Base-by-base conservation (phyloP, 2,797 vertebrate species). In the Botia kubotai region DNA sequence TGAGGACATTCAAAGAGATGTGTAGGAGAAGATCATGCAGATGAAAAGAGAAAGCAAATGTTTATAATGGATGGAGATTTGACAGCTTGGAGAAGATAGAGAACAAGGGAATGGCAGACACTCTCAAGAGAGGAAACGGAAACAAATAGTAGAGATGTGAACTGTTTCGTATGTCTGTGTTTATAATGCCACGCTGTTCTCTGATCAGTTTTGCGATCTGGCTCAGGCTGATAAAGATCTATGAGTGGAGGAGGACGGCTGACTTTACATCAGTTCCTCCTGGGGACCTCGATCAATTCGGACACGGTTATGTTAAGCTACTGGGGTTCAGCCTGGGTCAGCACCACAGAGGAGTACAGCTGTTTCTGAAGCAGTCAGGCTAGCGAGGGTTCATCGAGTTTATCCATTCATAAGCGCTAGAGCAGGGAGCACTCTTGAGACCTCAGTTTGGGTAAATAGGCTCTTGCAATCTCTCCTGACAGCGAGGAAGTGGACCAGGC, bases 51-150 rank as follows among this genome's bases (percentile, higher is more conserved):
- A 23, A 66, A 72, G 19, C 57, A 58, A 46, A 55, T 79, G 77
- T 79, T 79, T 79, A 14, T 65, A 33, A 72, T 79, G 77, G 77
- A 72, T 66, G 19, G 46, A 66, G 77, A 79, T 72, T 52, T 63
- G 77, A 79, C 57, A 23, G 21, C 33, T 57, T 29, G 55, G 77
- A 79, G 19, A 63, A 39, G 68, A 72, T 53, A 65, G 14, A 60
- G 53, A 23, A 53, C 23, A 67, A 16, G 46, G 70, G 21, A 50
- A 73, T 17, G 23, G 66, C 11, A 46, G 70, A 77, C 50, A 67
- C 33, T 13, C 21, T n/a, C 53, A 6, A 13, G 52, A 70, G 66
- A 63, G 55, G 67, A 71, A 70, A 79, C 63, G 68, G 75, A 77
- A 48, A 68, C 36, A 69, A 79, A 60, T 3, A 3, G 16, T 7